Percentiles rank a stretch among this genome's conserved stretches.
These are phyloP conservation scores for Anastrepha ludens DNA, from an alignment of 1,140 invertebrate species.

Conservation along the genomic window DNA sequence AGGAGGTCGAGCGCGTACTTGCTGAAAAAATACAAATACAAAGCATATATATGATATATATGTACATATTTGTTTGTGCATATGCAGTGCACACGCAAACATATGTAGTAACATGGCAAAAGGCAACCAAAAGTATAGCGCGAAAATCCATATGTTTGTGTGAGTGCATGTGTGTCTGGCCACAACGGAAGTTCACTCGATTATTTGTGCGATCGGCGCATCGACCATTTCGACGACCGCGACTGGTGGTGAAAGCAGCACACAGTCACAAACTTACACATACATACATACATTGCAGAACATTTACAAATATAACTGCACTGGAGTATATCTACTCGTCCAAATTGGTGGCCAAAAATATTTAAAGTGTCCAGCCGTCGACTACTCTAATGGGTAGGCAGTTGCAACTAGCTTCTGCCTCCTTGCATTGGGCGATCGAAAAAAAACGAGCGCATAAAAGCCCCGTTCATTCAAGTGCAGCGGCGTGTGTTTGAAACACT, in stretches of 20 bases:
- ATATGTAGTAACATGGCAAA: background rate
- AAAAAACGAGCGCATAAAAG: background rate
- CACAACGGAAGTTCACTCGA: constrained; percentile 71
- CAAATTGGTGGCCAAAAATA: constrained; percentile 31
- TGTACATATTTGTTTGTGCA: constrained; percentile 21
- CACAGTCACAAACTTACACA: background rate
- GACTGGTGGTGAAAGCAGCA: background rate
- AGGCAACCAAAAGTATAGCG: background rate
- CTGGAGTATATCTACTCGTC: background rate
- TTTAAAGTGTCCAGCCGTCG: constrained; percentile 8
- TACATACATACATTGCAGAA: background rate
- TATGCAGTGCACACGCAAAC: background rate
- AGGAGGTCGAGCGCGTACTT: background rate
- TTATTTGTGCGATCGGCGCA: constrained; percentile 56
- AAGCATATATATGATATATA: background rate
- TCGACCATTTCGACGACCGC: constrained; percentile 17
- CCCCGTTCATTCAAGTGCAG: constrained; percentile 21
- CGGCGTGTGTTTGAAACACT: constrained; percentile 50
- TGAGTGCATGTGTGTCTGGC: constrained; percentile 51
- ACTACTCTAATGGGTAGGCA: constrained; percentile 34
- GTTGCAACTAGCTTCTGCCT: background rate
- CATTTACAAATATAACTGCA: constrained; percentile 7
- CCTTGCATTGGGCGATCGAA: background rate
- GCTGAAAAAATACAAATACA: background rate
- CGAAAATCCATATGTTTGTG: constrained; percentile 1